phyloP scores from a whole-genome alignment of 53 echinoderm and acorn worm genomes.

The Mesocentrotus franciscanus region DNA sequence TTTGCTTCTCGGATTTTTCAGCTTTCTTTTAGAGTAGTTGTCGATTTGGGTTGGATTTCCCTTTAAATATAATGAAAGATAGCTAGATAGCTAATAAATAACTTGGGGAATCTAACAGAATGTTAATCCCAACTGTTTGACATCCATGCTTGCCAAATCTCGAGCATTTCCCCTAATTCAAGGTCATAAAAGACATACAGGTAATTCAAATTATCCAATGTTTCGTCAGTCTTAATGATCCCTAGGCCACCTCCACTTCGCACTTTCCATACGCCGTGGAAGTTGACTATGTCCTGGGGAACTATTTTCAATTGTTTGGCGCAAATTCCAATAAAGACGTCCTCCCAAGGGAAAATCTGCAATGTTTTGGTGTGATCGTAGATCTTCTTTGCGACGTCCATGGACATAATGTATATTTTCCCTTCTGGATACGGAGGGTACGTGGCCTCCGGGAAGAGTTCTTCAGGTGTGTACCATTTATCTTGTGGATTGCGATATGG shows the following conservation, averaged over 20 bases:
- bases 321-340: constrained; percentile 48
- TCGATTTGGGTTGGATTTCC: no score
- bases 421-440: constrained; percentile 65
- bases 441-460: constrained; percentile 26
- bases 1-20: no score
- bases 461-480: constrained; percentile 50
- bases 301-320: constrained; percentile 2
- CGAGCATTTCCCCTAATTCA: not conserved
- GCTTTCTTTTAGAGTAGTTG: no score
- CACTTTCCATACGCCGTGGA: not conserved
- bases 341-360: constrained; percentile 60
- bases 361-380: not conserved
- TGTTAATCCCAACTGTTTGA: constrained; percentile 21
- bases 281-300: not conserved
- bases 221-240: not conserved
- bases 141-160: constrained; percentile 52
- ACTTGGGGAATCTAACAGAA: not conserved
- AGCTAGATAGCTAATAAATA: no score
- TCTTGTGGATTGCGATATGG: not conserved
- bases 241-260: not conserved
- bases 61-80: no score
- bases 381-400: constrained; percentile 54
- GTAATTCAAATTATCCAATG: not conserved
- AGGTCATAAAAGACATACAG: constrained; percentile 48
- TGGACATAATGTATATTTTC: constrained; percentile 58